Evolutionary conservation across 2,113 vertebrate genomes (phyloP).

Genomic region (Vanacampus margaritifer): DNA sequence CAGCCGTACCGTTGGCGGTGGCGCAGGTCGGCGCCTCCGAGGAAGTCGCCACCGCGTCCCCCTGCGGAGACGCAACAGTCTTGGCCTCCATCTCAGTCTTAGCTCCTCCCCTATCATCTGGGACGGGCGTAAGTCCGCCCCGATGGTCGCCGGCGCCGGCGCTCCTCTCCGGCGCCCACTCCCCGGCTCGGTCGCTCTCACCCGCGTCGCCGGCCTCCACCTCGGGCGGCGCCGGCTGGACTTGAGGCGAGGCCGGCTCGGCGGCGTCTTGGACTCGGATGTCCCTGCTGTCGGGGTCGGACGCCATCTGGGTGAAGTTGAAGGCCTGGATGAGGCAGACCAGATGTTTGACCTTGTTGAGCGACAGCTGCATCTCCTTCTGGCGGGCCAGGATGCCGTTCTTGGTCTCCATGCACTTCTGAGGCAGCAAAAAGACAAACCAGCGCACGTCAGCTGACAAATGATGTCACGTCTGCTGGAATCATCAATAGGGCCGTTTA

Average conservation of each 20-base stretch:
- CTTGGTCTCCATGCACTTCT: constrained; percentile 99
- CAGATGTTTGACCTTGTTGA: constrained; percentile 96
- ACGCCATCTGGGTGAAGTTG: constrained; percentile 84
- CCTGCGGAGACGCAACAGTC: constrained; percentile 17
- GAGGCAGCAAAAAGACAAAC: constrained; percentile 26
- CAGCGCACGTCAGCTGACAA: too few species aligned
- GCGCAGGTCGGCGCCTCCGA: background rate
- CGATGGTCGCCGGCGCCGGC: background rate
- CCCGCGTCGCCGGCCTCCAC: constrained; percentile 8
- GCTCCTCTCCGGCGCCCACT: constrained; percentile 8
- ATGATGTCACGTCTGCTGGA: too few species aligned
- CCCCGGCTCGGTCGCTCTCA: constrained; percentile 9
- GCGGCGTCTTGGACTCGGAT: constrained; percentile 23
- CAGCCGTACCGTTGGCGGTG: constrained; percentile 71
- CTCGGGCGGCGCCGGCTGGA: constrained; percentile 31
- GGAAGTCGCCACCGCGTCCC: constrained; percentile 8
- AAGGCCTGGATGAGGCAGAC: constrained; percentile 95
- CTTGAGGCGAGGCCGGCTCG: constrained; percentile 5
- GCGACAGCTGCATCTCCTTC: constrained; percentile 95
- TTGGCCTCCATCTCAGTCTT: constrained; percentile 26
- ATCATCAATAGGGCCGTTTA: too few species aligned
- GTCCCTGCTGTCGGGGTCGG: constrained; percentile 65
- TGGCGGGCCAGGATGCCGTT: constrained; percentile 91
- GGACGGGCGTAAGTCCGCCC: background rate
- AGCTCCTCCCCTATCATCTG: constrained; percentile 17